These are phyloP conservation scores for Podarcis cretensis DNA, from an alignment of 2,113 vertebrate genomes.

Conservation along the genomic window DNA sequence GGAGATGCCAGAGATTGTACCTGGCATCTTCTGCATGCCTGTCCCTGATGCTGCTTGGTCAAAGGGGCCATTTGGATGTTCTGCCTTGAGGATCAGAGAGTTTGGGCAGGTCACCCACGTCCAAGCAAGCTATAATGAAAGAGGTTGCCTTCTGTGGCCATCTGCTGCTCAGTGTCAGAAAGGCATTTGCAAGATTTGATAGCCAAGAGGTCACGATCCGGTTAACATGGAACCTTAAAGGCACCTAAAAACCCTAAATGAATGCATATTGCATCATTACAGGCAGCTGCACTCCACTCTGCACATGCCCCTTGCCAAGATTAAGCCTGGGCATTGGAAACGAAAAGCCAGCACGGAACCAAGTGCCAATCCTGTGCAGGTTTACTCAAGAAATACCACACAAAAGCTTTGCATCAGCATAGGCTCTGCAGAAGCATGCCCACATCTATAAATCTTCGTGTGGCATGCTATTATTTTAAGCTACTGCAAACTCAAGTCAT, in stretches of 20 bases:
- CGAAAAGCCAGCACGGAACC: not conserved
- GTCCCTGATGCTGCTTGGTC: no score
- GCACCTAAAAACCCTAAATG: not conserved
- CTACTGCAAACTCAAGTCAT: not conserved
- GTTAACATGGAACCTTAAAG: not conserved
- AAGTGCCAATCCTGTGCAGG: not conserved
- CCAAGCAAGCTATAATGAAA: no score
- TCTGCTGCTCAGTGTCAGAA: not conserved
- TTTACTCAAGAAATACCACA: not conserved
- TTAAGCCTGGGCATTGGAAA: not conserved
- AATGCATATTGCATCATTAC: not conserved
- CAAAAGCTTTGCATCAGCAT: not conserved
- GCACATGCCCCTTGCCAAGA: not conserved
- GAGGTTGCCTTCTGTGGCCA: not conserved
- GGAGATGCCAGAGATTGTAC: no score
- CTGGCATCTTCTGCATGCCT: no score
- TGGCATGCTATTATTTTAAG: not conserved
- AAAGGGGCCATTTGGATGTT: no score
- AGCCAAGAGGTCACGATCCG: not conserved
- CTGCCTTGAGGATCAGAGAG: no score
- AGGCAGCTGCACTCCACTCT: not conserved
- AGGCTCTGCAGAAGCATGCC: not conserved
- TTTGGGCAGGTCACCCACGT: not conserved
- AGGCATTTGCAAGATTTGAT: not conserved
- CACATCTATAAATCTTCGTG: not conserved